Percentiles rank a stretch among this genome's conserved stretches.
phyloP scores from a whole-genome alignment of 2,113 vertebrate genomes.

The Halcyon senegalensis region DNA sequence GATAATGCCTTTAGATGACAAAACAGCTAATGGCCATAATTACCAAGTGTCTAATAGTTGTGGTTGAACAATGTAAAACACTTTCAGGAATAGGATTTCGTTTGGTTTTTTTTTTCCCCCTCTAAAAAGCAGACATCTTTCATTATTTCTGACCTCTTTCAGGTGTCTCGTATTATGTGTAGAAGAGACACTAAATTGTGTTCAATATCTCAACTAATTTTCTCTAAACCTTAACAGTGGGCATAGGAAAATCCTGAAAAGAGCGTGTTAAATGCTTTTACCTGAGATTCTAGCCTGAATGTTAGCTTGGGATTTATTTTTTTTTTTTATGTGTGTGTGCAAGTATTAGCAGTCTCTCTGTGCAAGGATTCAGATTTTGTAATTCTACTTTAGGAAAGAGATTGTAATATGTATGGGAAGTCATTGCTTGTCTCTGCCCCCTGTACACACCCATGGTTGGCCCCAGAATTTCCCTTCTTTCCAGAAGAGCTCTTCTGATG shows the following conservation, averaged over 20 bases:
- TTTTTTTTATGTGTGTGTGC: no score
- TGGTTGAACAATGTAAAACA: background rate
- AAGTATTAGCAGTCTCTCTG: background rate
- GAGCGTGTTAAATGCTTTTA: background rate
- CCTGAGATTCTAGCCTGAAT: background rate
- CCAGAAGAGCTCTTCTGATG: background rate
- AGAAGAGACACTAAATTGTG: background rate
- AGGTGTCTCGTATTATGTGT: background rate
- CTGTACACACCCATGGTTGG: background rate
- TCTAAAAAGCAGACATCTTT: background rate
- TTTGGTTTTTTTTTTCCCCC: no score
- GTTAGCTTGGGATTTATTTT: background rate
- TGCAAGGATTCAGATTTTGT: background rate
- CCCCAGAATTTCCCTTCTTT: background rate
- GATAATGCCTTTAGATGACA: background rate
- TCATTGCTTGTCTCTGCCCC: background rate
- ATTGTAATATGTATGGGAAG: background rate
- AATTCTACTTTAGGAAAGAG: background rate
- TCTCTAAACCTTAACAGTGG: background rate
- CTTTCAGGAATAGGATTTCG: background rate
- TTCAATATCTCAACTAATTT: background rate
- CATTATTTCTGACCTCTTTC: background rate
- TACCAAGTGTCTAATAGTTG: background rate
- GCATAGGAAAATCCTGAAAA: background rate
- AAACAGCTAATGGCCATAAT: background rate